Percentiles rank a stretch among this genome's conserved stretches.
Conservation (phyloP, 2,888 invertebrate genomes). For the Neoitamus cyanurus region DNA sequence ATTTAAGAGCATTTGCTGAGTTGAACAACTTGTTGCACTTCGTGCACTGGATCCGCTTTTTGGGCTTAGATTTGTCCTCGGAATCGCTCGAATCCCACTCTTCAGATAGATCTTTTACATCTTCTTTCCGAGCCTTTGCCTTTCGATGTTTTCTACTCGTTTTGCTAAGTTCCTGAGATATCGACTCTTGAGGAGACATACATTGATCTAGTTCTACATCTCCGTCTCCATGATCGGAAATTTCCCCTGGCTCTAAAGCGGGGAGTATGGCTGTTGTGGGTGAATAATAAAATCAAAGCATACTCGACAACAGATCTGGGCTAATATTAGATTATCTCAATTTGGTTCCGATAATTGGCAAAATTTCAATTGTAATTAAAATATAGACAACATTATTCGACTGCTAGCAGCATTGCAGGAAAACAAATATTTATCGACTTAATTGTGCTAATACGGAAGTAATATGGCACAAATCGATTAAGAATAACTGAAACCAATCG, state of each 20-base stretch:
- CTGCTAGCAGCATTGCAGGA: no score
- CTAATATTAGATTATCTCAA: not conserved
- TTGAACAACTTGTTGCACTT: constrained; percentile 79
- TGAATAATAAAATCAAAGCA: not conserved
- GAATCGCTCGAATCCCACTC: constrained; percentile 6
- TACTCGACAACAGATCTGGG: not conserved
- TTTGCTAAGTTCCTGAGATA: not conserved
- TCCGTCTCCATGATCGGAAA: not conserved
- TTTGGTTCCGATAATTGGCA: not conserved
- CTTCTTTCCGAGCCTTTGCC: constrained; percentile 15
- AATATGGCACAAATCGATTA: no score
- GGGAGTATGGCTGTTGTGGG: not conserved
- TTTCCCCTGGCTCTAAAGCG: not conserved
- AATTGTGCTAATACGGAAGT: no score
- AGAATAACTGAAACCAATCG: no score
- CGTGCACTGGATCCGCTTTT: constrained; percentile 57
- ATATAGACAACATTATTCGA: no score
- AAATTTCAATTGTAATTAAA: not conserved
- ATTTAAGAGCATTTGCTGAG: constrained; percentile 85
- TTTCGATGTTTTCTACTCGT: not conserved
- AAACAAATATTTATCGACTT: no score
- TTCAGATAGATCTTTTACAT: constrained; percentile 25
- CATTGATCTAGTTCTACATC: not conserved
- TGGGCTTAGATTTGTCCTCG: constrained; percentile 42
- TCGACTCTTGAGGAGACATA: not conserved